These are phyloP conservation scores for Gisinianus flammeolus DNA, from an alignment of 2,888 invertebrate species.

Conservation along the genomic window DNA sequence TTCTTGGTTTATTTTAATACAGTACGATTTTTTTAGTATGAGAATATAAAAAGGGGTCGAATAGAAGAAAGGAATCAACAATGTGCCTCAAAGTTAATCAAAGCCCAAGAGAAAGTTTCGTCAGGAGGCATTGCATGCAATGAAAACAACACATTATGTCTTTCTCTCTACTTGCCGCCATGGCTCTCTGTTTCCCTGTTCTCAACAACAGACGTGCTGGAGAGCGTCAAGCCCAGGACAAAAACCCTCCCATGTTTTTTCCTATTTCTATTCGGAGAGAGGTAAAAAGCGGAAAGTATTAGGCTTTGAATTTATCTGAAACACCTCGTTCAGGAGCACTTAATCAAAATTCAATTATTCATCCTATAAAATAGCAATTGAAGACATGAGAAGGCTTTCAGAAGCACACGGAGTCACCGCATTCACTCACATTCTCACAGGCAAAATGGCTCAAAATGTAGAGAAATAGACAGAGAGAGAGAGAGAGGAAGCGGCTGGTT, in stretches of 20 bases:
- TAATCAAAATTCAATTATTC: conserved; percentile 30
- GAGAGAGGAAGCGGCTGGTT: too few species aligned
- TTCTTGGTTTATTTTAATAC: too few species aligned
- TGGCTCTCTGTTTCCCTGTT: too few species aligned
- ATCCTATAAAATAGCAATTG: conserved; percentile 7
- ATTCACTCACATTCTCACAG: neutral
- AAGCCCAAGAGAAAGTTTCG: too few species aligned
- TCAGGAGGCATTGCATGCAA: too few species aligned
- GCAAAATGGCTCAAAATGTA: neutral
- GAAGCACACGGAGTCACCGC: neutral
- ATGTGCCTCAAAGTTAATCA: neutral
- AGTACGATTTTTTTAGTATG: neutral
- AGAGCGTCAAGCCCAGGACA: too few species aligned
- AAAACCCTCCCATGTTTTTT: too few species aligned
- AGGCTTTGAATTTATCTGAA: neutral
- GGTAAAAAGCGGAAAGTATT: neutral
- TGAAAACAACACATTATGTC: too few species aligned
- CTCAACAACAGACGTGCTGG: too few species aligned
- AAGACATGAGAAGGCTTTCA: conserved; percentile 27
- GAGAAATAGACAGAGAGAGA: too few species aligned
- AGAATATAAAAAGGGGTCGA: neutral
- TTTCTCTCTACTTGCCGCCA: neutral
- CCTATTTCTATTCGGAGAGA: neutral
- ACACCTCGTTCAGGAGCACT: conserved; percentile 1
- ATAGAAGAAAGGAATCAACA: neutral